These are phyloP conservation scores for Chironomus riparius DNA, from an alignment of 2,888 invertebrate genomes.

Conservation along the genomic window DNA sequence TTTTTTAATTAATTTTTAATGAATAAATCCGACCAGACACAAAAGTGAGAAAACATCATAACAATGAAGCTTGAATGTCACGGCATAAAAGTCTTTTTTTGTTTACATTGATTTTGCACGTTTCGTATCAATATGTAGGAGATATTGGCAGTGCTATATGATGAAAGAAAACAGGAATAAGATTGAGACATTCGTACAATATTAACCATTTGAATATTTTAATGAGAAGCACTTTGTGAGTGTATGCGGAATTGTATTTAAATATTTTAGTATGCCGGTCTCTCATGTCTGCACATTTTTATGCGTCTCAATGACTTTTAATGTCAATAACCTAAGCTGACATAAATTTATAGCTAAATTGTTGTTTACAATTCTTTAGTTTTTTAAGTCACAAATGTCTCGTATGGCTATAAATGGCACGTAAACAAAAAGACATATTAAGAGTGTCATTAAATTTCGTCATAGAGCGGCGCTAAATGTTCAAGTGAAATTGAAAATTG, in stretches of 20 bases:
- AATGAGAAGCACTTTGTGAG: neutral
- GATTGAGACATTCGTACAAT: neutral
- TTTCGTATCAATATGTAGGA: too few species aligned
- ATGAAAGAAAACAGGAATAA: neutral
- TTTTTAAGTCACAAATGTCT: neutral
- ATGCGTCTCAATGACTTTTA: neutral
- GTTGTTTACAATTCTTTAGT: neutral
- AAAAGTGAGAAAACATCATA: too few species aligned
- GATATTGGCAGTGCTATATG: neutral
- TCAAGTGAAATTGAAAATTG: too few species aligned
- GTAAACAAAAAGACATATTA: too few species aligned
- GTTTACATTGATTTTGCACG: too few species aligned
- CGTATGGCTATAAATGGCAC: too few species aligned
- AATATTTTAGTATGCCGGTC: neutral
- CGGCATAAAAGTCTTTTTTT: too few species aligned
- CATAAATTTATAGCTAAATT: neutral
- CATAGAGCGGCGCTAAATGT: too few species aligned
- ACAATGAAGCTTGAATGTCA: too few species aligned
- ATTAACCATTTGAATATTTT: neutral
- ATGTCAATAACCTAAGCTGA: neutral
- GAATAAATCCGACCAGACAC: too few species aligned
- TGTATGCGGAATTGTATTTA: neutral
- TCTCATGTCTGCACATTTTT: neutral
- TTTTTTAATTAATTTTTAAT: too few species aligned
- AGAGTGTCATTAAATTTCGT: too few species aligned